Evolutionary conservation across 2,888 invertebrate species (phyloP).

Genomic region (Vesta saturnalis): DNA sequence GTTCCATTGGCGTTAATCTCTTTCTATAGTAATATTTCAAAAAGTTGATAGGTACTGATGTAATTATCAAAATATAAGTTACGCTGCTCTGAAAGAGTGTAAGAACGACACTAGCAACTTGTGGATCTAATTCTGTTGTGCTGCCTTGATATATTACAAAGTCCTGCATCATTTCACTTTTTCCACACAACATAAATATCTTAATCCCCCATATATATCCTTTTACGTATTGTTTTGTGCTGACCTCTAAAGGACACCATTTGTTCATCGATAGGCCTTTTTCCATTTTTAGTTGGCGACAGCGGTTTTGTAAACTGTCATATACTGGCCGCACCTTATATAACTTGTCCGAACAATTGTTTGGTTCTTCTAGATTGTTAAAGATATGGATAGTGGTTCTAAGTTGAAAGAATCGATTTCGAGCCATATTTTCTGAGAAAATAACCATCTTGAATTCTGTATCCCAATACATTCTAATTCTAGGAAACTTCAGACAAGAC

Average conservation of each 20-base stretch:
- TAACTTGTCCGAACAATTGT: no score
- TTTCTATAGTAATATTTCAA: slow-evolving; percentile 5
- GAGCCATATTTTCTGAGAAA: slow-evolving; percentile 2
- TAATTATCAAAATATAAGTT: not conserved
- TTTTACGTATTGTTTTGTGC: slow-evolving; percentile 7
- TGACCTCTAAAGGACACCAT: slow-evolving; percentile 4
- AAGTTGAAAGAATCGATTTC: slow-evolving; percentile 3
- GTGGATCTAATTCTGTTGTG: not conserved
- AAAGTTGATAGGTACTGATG: not conserved
- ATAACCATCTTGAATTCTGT: not conserved
- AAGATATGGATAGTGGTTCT: not conserved
- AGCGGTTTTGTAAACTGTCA: not conserved
- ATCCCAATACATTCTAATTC: slow-evolving; percentile 14
- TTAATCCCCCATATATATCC: not conserved
- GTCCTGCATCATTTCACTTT: no score
- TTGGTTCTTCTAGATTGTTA: no score
- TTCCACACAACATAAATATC: no score
- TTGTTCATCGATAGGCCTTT: not conserved
- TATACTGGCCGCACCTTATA: no score
- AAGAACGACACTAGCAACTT: not conserved
- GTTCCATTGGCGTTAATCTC: not conserved
- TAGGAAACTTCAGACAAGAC: not conserved
- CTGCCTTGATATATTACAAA: not conserved
- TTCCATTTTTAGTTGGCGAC: not conserved
- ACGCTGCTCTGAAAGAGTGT: not conserved